A percentile compares a stretch with the other conserved stretches of the same genome.
phyloP scores from a whole-genome alignment of 2,113 vertebrate genomes.

The Rhabdomys dilectus region DNA sequence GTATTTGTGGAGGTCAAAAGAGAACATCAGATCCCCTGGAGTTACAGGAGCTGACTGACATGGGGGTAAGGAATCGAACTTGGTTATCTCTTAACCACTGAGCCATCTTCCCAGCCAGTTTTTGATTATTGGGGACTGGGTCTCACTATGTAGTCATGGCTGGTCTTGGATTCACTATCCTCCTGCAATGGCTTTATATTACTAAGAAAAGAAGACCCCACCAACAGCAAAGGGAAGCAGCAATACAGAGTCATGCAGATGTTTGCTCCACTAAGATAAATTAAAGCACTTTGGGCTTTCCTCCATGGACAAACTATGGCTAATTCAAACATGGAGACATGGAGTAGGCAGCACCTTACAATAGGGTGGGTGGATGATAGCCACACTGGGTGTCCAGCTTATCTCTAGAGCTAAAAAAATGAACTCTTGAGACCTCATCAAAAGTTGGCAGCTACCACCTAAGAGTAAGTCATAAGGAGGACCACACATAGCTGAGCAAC shows the following conservation, averaged over 20 bases:
- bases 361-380: background rate
- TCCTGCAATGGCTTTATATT: background rate
- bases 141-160: background rate
- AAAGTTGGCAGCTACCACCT: background rate
- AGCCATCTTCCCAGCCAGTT: background rate
- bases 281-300: too few relatives aligned
- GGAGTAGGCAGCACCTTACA: too few relatives aligned
- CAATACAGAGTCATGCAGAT: background rate
- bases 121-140: background rate
- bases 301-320: background rate
- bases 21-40: background rate
- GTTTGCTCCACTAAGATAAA: too few relatives aligned
- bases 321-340: background rate
- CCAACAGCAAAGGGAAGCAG: background rate
- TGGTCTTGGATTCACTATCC: background rate
- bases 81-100: background rate
- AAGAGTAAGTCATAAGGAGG: background rate
- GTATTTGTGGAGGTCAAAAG: background rate
- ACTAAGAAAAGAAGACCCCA: background rate
- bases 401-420: background rate
- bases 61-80: background rate
- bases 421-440: too few relatives aligned
- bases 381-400: background rate
- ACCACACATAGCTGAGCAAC: too few relatives aligned
- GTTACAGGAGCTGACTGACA: background rate